Evolutionary conservation across 2,888 invertebrate genomes (phyloP).

Genomic region (Ctena decussata): DNA sequence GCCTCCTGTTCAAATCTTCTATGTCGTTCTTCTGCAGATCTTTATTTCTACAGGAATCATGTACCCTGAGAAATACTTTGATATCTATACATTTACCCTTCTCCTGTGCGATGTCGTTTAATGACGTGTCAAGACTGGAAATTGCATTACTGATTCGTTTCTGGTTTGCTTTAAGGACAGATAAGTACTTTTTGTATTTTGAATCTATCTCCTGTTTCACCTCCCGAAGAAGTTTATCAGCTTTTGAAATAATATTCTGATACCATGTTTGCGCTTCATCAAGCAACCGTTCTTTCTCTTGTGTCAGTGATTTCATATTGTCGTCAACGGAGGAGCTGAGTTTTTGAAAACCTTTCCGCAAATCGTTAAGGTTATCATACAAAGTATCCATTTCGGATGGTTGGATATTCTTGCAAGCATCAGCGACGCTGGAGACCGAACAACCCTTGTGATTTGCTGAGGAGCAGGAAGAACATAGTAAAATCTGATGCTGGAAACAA

Average conservation of each 20-base stretch:
- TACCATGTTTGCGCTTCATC: background rate
- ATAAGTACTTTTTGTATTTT: background rate
- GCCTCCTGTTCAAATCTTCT: background rate
- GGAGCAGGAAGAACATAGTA: background rate
- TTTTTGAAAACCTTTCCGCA: background rate
- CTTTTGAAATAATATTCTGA: background rate
- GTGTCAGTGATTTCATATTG: background rate
- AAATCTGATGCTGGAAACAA: background rate
- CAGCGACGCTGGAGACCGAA: background rate
- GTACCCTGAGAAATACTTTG: background rate
- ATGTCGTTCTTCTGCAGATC: background rate
- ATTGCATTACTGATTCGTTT: background rate
- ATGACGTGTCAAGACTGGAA: background rate
- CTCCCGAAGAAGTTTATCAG: background rate
- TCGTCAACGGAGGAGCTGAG: background rate
- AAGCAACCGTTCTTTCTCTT: background rate
- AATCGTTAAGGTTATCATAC: background rate
- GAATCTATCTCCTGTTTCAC: background rate
- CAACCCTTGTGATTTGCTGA: background rate
- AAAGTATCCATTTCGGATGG: background rate
- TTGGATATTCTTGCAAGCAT: background rate
- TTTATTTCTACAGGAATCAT: no score
- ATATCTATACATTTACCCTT: background rate
- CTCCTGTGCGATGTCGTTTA: background rate
- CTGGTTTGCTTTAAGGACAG: background rate